Evolutionary conservation across 2,888 invertebrate genomes (phyloP).

Genomic region (Steinernema hermaphroditum): DNA sequence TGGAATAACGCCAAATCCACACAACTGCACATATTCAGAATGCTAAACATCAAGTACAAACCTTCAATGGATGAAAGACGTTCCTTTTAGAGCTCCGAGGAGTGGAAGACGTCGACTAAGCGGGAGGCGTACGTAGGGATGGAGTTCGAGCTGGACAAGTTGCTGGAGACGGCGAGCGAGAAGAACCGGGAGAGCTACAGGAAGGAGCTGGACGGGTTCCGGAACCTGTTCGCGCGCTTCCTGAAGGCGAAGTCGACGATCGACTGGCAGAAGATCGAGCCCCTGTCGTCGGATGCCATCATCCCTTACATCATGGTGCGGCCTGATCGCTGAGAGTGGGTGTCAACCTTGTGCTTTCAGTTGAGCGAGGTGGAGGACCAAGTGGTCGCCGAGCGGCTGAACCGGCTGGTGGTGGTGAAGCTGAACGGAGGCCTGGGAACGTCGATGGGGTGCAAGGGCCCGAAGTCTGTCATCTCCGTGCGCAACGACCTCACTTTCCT

Average conservation of each 20-base stretch:
- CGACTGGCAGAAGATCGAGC: conserved; percentile 63
- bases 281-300: conserved; percentile 59
- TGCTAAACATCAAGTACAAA: no score
- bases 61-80: no score
- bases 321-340: neutral
- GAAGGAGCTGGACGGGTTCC: conserved; percentile 82
- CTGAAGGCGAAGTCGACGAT: conserved; percentile 78
- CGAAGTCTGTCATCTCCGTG: conserved; percentile 91
- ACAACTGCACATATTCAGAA: no score
- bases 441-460: conserved; percentile 92
- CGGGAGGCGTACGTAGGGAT: conserved; percentile 86
- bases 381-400: conserved; percentile 74
- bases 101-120: conserved; percentile 94
- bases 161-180: conserved; percentile 70
- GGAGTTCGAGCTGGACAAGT: conserved; percentile 79
- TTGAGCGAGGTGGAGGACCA: conserved; percentile 37
- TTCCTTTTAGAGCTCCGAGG: conserved; percentile 73
- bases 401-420: conserved; percentile 88
- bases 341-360: conserved; percentile 37
- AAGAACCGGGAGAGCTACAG: conserved; percentile 70
- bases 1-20: no score
- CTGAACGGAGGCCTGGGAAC: conserved; percentile 93
- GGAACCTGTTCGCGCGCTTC: conserved; percentile 81
- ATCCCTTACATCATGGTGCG: conserved; percentile 52
- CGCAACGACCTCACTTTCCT: conserved; percentile 89